Percentiles rank a stretch among this genome's conserved stretches.
These are phyloP conservation scores for Dascyllus trimaculatus DNA, from an alignment of 2,113 vertebrate genomes.

Conservation along the genomic window DNA sequence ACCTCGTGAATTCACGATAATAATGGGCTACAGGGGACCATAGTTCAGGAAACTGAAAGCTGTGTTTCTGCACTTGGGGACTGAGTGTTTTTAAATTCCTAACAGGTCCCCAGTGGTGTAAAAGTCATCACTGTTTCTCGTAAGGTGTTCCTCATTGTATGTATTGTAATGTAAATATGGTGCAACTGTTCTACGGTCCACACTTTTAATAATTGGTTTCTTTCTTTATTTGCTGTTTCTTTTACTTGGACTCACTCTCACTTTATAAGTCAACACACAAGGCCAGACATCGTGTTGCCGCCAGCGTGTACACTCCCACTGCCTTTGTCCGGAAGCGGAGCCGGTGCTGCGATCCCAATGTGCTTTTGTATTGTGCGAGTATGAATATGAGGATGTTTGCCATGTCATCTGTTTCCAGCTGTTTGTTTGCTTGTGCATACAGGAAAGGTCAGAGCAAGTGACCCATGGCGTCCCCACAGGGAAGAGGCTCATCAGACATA, in stretches of 20 bases:
- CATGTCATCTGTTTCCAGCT: slow-evolving; percentile 44
- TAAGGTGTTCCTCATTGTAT: neutral
- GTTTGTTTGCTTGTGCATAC: slow-evolving; percentile 53
- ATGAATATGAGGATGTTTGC: slow-evolving; percentile 42
- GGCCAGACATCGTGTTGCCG: neutral
- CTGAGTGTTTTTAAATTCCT: too few relatives aligned
- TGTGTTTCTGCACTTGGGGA: too few relatives aligned
- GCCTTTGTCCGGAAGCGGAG: neutral
- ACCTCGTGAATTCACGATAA: too few relatives aligned
- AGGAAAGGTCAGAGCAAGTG: slow-evolving; percentile 62
- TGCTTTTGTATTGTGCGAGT: neutral
- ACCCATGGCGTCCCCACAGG: slow-evolving; percentile 43
- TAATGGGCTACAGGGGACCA: neutral
- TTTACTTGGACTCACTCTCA: neutral
- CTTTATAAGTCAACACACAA: neutral
- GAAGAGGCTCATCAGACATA: slow-evolving; percentile 42
- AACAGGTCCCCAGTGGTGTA: too few relatives aligned
- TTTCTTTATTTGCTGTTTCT: neutral
- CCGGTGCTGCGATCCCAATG: neutral
- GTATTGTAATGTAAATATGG: too few relatives aligned
- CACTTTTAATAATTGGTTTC: neutral
- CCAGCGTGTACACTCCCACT: neutral
- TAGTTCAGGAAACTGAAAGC: too few relatives aligned
- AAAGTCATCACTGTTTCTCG: neutral
- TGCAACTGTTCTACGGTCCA: neutral